Evolutionary conservation across 2,797 vertebrate genomes (phyloP), one percentile per base, ranked within the genome.

Genomic region (Melanotaenia boesemani): DNA sequence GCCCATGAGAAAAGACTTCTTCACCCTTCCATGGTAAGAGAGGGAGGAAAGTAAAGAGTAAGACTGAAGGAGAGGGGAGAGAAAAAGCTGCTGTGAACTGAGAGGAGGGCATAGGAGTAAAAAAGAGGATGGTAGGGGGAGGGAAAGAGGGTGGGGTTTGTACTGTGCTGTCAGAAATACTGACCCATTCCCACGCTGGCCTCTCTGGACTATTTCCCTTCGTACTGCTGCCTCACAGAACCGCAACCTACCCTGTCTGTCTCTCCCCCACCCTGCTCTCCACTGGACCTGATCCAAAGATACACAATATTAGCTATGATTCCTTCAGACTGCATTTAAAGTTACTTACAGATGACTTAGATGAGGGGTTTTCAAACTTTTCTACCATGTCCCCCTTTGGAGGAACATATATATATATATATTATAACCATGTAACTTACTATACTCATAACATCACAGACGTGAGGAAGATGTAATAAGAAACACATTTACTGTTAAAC

Each of bases 141-240:
- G 63, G 65, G 72, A 74, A 20, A 59, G 48, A 74, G 83, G 87
- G 82, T 57, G 86, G 87, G 82, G 79, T 69, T 86, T 59, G 67
- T 70, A 74, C 84, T 70, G 62, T 4, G 48, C 84, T 88, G 88
- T 90, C 90, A 91, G 80, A 93, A 93, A 93, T 83, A 78, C 90
- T 91, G 91, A 91, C 88, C 90, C 88, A 93, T 95, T 95, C 94
- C 94, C 94, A 95, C 94, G 93, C 92, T 91, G 89, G 74, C 72
- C 87, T 90, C 83, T 65, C 85, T 85, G 83, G 85, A 77, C 86
- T 68, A 59, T 79, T 89, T 88, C 91, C 77, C 84, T 79, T 88
- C 76, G 77, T 89, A 67, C 57, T 58, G 63, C 69, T 52, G 73
- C 78, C 83, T 80, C 84, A 70, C 52, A 87, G 80, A 87, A 84